These are phyloP conservation scores for Hippocampus comes DNA, from an alignment of 2,113 vertebrate genomes.

Conservation along the genomic window DNA sequence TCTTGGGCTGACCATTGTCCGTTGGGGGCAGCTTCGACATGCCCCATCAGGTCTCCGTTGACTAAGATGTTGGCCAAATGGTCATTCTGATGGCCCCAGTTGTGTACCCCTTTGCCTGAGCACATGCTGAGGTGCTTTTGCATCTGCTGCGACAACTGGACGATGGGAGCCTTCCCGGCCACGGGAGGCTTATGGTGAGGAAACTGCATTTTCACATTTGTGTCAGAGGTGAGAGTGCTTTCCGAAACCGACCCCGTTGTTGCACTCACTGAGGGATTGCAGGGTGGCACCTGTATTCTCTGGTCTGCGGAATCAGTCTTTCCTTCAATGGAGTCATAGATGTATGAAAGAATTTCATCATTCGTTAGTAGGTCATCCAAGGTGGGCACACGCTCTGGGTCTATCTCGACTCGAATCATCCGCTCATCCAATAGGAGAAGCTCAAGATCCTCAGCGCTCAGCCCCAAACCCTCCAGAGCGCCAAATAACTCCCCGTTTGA, in stretches of 20 bases:
- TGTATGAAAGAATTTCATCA: slow-evolving; percentile 69
- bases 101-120: slow-evolving; percentile 9
- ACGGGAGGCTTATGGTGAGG: slow-evolving; percentile 40
- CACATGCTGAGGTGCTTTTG: slow-evolving; percentile 62
- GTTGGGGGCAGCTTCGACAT: slow-evolving; percentile 29
- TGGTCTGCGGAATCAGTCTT: slow-evolving; percentile 26
- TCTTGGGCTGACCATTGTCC: slow-evolving; percentile 52
- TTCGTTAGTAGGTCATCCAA: slow-evolving; percentile 68
- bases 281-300: slow-evolving; percentile 19
- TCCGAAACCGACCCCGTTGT: slow-evolving; percentile 17
- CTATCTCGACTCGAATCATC: slow-evolving; percentile 75
- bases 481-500: slow-evolving; percentile 73
- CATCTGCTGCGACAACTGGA: slow-evolving; percentile 71
- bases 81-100: slow-evolving; percentile 41
- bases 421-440: slow-evolving; percentile 77
- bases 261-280: background rate
- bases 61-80: slow-evolving; percentile 8
- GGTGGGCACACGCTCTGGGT: slow-evolving; percentile 47
- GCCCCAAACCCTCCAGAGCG: slow-evolving; percentile 71
- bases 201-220: slow-evolving; percentile 46
- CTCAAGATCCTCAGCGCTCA: slow-evolving; percentile 77
- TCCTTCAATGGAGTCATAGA: slow-evolving; percentile 61
- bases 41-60: slow-evolving; percentile 36
- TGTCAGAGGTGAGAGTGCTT: slow-evolving; percentile 14
- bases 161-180: slow-evolving; percentile 47